Percentiles rank a stretch among this genome's conserved stretches.
Conservation (phyloP, 1,140 invertebrate species). For the Oncopeltus fasciatus region DNA sequence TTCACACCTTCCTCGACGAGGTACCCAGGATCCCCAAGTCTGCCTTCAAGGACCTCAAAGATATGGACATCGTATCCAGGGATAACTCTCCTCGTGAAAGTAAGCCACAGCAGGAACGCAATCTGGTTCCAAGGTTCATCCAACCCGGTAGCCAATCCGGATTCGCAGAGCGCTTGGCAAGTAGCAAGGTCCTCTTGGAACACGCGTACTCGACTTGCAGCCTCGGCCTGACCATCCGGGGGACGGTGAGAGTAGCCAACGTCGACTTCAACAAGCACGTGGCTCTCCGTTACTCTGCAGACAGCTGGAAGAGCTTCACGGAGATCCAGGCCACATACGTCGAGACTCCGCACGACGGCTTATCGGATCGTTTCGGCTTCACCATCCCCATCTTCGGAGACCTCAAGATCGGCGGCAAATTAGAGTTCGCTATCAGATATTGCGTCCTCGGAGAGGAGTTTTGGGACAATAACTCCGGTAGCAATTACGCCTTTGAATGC, state of each 20-base stretch:
- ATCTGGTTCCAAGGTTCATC: constrained; percentile 60
- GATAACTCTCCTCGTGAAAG: constrained; percentile 24
- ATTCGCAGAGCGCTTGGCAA: constrained; percentile 62
- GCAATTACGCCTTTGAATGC: constrained; percentile 75
- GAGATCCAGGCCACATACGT: constrained; percentile 75
- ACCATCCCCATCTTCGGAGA: constrained; percentile 47
- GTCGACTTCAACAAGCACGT: constrained; percentile 84
- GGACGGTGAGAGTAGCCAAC: constrained; percentile 75
- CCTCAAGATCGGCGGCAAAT: constrained; percentile 52
- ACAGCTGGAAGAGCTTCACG: constrained; percentile 68
- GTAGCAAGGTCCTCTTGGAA: constrained; percentile 66
- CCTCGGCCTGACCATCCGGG: constrained; percentile 59
- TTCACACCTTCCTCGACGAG: constrained; percentile 78
- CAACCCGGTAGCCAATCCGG: constrained; percentile 58
- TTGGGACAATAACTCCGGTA: constrained; percentile 79
- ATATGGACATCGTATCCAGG: constrained; percentile 26
- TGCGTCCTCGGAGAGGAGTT: constrained; percentile 66
- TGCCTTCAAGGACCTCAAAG: constrained; percentile 56
- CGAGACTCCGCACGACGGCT: constrained; percentile 77
- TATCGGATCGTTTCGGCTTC: constrained; percentile 80
- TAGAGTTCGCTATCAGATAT: constrained; percentile 73
- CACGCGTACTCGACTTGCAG: constrained; percentile 60
- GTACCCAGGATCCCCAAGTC: constrained; percentile 75
- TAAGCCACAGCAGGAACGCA: constrained; percentile 21
- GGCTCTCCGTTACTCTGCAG: constrained; percentile 68